Base-by-base conservation (phyloP, 2,888 invertebrate genomes). In the Machimus rusticus region DNA sequence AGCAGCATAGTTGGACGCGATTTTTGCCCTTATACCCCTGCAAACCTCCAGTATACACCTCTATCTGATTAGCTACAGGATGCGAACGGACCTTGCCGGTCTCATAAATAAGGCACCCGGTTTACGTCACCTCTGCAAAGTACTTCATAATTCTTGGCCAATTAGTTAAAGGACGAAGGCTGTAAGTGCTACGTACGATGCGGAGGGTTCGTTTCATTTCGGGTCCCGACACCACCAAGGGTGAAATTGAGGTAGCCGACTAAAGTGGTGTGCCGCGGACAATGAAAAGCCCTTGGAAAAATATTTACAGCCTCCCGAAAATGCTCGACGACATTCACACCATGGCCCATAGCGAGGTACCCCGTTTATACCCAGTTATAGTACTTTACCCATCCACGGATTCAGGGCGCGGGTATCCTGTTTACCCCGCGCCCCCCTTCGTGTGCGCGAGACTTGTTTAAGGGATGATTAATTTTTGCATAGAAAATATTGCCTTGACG, bases 381-480 rank as follows among this genome's bases (percentile, higher is more conserved):
- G 12, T 19, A 19, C 28, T 2, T 55, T 19, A 23, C 19, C 28
- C 19, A 66, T 2, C 66, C 28, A 19, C n/a, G n/a, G n/a, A 51
- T 16, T 16, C 43, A 4, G n/a, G n/a, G 28, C 14, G 23, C n/a
- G 57, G 9, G 5, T 57, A 28, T 66, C 1, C 66, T 6, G 6
- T 51, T 51, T 5, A 66, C 37, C 5, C 37, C 4, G 0, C 0
- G 9, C 14, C 43, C 16, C 43, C 43, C 14, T 46, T 2, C 34
- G n/a, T 57, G 34, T 76, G 76, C 31, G 37, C 34, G n/a, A 46
- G 74, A 46, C 74, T 74, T 85, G 85, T 74, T 85, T 85, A 39
- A 85, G 74, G 74, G 74, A 85, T 85, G 85, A 85, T 85, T 85
- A 85, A 85, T 85, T 85, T 85, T 85, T 85, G 28, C 85, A 85